Evolutionary conservation across 2,797 vertebrate genomes (phyloP), one percentile per base, ranked within the genome.

Genomic region (Zonotrichia albicollis): DNA sequence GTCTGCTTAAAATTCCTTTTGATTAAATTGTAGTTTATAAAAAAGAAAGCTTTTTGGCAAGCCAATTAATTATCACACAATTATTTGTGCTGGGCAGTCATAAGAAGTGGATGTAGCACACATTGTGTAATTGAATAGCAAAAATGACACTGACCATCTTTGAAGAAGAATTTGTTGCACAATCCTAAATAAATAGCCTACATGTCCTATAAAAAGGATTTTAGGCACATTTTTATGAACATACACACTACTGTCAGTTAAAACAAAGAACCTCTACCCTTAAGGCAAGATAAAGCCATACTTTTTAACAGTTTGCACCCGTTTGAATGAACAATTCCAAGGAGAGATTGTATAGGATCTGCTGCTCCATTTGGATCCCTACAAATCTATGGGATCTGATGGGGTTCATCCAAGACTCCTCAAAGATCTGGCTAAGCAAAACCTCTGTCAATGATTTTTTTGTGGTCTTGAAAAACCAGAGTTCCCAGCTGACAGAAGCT

Each of bases 1-100:
- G 65, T 70, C 93, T 97, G 72, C 60, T 97, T 97, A 95, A 97
- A 95, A 98, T 97, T 97, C 93, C 51, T 34, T 79, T 91, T 64
- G 89, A 92, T 94, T 86, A 93, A 54, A 57, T 87, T 95, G 93
- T 87, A 90, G 70, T 87, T 74, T 82, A 91, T 94, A 43, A 43
- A 64, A 79, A 83, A 48, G 19, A 51, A 55, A 77, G 95, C n/a
- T 84, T 96, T 95, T 96, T 94, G 86, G 55, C 91, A 97, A 97
- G 65, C 72, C 78, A 93, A 93, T 96, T 97, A 97, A 95, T 97
- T 96, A 95, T 54, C 84, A 95, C 67, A 95, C 80, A 93, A 87
- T 96, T 90, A 93, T 94, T 97, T 95, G 89, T 90, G 72, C 79
- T 89, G 91, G 93, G 89, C 84, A 89, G 84, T 94, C 84, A 13